phyloP scores from a whole-genome alignment of 1,140 invertebrate species.

The Sycobia sp. region DNA sequence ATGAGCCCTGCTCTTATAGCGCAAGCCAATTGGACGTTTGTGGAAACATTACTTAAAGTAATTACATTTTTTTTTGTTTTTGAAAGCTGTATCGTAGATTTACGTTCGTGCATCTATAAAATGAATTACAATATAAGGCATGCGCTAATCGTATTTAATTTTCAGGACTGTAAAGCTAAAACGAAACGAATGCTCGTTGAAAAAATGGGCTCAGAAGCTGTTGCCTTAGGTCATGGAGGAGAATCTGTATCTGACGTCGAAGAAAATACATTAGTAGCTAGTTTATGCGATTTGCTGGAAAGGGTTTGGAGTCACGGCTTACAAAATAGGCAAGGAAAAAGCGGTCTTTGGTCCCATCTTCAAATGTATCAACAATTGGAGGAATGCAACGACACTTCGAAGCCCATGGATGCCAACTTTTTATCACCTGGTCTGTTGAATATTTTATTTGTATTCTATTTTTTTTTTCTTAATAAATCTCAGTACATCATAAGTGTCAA shows the following conservation, averaged over 20 bases:
- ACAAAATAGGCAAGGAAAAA: slow-evolving; percentile 94
- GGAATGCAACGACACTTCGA: slow-evolving; percentile 74
- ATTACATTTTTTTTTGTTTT: slow-evolving; percentile 27
- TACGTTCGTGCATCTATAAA: too few relatives aligned
- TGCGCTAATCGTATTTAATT: too few relatives aligned
- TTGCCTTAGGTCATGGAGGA: slow-evolving; percentile 77
- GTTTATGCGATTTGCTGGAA: slow-evolving; percentile 96
- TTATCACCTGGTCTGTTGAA: slow-evolving; percentile 76
- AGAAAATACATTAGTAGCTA: slow-evolving; percentile 97
- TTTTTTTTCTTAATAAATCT: neutral
- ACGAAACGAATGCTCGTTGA: slow-evolving; percentile 98
- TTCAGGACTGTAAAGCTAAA: slow-evolving; percentile 85
- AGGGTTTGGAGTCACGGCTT: slow-evolving; percentile 97
- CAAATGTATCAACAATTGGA: slow-evolving; percentile 87
- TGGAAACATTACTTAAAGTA: slow-evolving; percentile 94
- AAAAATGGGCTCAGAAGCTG: slow-evolving; percentile 96
- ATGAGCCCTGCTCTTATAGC: slow-evolving; percentile 85
- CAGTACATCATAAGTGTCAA: neutral
- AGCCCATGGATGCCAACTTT: slow-evolving; percentile 81
- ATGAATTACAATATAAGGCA: too few relatives aligned
- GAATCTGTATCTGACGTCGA: slow-evolving; percentile 71
- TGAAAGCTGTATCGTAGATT: too few relatives aligned
- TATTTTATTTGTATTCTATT: neutral
- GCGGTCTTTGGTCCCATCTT: slow-evolving; percentile 92
- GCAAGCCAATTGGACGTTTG: slow-evolving; percentile 98